These are phyloP conservation scores for Lithophane semibrunnea DNA, from an alignment of 2,888 invertebrate species.

Conservation along the genomic window DNA sequence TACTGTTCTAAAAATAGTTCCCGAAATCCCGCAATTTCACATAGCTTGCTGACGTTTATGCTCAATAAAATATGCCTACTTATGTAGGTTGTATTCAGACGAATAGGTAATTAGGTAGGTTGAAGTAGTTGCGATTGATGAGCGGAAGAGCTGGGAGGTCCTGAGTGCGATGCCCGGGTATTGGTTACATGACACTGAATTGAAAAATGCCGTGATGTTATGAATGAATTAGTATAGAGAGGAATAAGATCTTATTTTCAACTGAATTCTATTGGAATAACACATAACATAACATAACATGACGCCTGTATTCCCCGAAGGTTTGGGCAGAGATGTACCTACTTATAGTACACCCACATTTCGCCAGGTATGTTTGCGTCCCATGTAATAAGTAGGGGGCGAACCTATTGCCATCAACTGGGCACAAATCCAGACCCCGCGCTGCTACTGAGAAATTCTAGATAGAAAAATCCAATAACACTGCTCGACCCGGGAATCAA, in stretches of 20 bases:
- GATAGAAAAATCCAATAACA: too few species aligned
- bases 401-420: not conserved
- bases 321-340: too few species aligned
- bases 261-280: not conserved
- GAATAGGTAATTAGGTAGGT: not conserved
- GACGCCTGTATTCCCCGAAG: too few species aligned
- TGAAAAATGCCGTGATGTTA: not conserved
- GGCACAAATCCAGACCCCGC: not conserved
- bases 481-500: too few species aligned
- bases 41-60: not conserved
- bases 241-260: not conserved
- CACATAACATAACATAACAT: too few species aligned
- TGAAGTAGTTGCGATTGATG: not conserved
- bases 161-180: too few species aligned
- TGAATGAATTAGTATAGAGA: not conserved
- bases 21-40: not conserved
- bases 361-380: too few species aligned
- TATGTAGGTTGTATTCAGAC: not conserved
- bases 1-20: slow-evolving; percentile 5
- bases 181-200: too few species aligned
- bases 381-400: not conserved
- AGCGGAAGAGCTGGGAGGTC: not conserved
- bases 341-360: too few species aligned
- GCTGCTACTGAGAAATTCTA: too few species aligned
- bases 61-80: not conserved